Conservation (phyloP, 2,113 vertebrate genomes). For the Sialia sialis region DNA sequence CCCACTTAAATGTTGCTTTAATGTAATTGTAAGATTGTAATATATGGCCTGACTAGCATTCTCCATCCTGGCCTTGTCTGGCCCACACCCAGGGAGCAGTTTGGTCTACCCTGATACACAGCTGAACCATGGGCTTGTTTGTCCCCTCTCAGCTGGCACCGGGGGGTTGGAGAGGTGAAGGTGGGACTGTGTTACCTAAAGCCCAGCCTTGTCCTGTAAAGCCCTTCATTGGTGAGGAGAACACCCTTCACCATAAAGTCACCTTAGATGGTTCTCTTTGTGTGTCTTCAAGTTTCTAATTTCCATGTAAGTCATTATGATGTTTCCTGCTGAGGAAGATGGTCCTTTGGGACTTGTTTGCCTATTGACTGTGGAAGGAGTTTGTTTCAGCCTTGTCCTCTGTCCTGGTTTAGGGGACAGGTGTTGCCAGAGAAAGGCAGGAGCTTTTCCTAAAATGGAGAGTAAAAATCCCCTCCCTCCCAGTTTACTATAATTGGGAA, state of each 20-base stretch:
- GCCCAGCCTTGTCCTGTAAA: background rate
- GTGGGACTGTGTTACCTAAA: background rate
- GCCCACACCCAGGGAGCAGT: background rate
- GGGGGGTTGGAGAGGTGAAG: background rate
- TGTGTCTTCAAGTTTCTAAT: background rate
- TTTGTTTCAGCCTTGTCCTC: background rate
- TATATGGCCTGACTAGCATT: background rate
- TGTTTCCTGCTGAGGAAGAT: background rate
- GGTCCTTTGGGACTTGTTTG: background rate
- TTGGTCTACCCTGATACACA: background rate
- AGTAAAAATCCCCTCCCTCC: too few relatives aligned
- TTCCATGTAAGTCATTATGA: background rate
- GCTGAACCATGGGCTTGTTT: background rate
- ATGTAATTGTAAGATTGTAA: background rate
- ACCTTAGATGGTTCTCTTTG: background rate
- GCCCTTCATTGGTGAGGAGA: background rate
- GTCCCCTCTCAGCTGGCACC: background rate
- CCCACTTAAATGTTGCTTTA: background rate
- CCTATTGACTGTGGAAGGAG: background rate
- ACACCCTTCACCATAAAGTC: background rate
- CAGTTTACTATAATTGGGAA: too few relatives aligned
- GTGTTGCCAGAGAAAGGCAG: too few relatives aligned
- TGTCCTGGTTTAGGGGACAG: too few relatives aligned
- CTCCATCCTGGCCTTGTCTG: background rate
- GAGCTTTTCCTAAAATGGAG: too few relatives aligned